Conservation (phyloP, 30 jellyfish, hydroid and myxozoan species). For the Nemopilema nomurai region DNA sequence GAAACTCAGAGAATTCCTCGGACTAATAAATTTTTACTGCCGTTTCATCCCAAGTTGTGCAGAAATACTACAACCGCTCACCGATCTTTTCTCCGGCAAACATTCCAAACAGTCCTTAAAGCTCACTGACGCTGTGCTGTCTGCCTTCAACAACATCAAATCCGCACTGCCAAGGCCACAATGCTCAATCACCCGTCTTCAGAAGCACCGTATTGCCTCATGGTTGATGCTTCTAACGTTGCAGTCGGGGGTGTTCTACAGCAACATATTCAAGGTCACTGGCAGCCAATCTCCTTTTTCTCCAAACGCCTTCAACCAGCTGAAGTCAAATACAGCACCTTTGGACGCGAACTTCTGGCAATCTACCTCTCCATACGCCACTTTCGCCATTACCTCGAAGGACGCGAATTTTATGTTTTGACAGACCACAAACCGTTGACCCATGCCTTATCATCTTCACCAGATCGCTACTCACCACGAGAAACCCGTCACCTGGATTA, state of each 20-base stretch:
- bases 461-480: slow-evolving; percentile 58
- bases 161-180: slow-evolving; percentile 32
- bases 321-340: slow-evolving; percentile 41
- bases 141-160: slow-evolving; percentile 26
- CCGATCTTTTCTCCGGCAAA: slow-evolving; percentile 16
- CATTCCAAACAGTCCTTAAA: neutral
- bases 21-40: slow-evolving; percentile 53
- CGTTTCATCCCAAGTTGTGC: slow-evolving; percentile 55
- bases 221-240: slow-evolving; percentile 42
- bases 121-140: slow-evolving; percentile 22
- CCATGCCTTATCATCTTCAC: slow-evolving; percentile 28
- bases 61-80: slow-evolving; percentile 28
- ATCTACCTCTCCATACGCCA: slow-evolving; percentile 38
- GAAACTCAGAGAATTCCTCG: slow-evolving; percentile 53
- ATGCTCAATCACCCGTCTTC: slow-evolving; percentile 28
- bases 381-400: slow-evolving; percentile 39
- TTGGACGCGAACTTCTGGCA: slow-evolving; percentile 43
- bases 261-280: slow-evolving; percentile 12
- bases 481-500: slow-evolving; percentile 45
- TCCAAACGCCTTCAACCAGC: slow-evolving; percentile 42
- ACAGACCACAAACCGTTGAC: slow-evolving; percentile 47
- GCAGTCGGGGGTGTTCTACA: slow-evolving; percentile 62
- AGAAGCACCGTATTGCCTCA: slow-evolving; percentile 36
- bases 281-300: slow-evolving; percentile 49
- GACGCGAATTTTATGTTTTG: slow-evolving; percentile 12